Evolutionary conservation across 2,797 vertebrate species (phyloP), one percentile per base, ranked within the genome.

Genomic region (Centroberyx gerrardi): DNA sequence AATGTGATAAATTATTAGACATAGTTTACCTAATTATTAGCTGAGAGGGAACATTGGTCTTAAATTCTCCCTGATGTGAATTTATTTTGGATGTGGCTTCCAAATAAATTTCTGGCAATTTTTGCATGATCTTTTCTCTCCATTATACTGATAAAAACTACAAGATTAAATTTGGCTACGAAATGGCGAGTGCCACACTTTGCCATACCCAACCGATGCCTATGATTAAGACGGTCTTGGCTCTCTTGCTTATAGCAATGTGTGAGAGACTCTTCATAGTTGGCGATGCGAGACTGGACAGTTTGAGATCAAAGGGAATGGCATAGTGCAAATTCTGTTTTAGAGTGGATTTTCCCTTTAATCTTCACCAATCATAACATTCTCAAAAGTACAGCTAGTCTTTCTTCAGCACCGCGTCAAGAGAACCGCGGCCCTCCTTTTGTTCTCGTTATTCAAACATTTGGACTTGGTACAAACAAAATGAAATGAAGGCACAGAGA

Each of bases 401-500:
- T 69, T 68, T 62, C 44, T 31, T 61, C 17, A 13, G 29, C 60
- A 18, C 0, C 49, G 7, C 51, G 46, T 49, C 49, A 5, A 31
- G 40, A 75, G 56, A 77, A 40, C 22, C 66, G 33, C 63, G 62
- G 62, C 31, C 44, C 69, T 78, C 58, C 67, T 76, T 85, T 82
- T 84, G 71, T 90, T 84, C 55, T 61, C 53, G 67, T 62, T 66
- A 55, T 72, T 80, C 61, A 87, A 88, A 85, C 68, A 79, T 76
- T 76, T 77, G 58, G 67, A 80, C 63, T 72, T 14, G 0, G 5
- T 62, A 78, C 71, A 83, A 72, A 63, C 49, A 69, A 78, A 71
- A 69, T 73, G 68, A 67, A 74, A 78, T 54, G 51, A 88, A 73
- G 28, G 36, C n/a, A 49, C 60, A 1, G 68, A 36, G 29, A 68